A percentile compares a stretch with the other conserved stretches of the same genome.
Evolutionary conservation across 2,797 vertebrate genomes (phyloP).

Genomic region (Paramormyrops hopkinsi): DNA sequence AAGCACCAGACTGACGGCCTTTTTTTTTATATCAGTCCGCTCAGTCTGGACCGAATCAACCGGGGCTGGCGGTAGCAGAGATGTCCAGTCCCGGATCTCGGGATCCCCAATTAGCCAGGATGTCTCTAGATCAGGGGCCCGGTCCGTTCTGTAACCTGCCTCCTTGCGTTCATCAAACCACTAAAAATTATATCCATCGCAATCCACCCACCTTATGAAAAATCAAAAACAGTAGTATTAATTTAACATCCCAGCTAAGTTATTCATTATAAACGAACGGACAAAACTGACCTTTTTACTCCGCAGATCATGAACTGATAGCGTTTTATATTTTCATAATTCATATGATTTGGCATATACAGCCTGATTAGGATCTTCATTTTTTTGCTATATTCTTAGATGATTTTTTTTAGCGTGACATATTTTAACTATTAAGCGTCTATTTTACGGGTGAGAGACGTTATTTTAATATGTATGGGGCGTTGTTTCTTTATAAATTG

Average conservation of each 20-base stretch:
- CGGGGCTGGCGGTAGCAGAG: background rate
- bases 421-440: background rate
- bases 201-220: background rate
- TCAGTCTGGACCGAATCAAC: background rate
- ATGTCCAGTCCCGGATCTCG: conserved; percentile 45
- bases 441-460: background rate
- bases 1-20: background rate
- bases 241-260: background rate
- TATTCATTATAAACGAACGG: background rate
- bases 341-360: background rate
- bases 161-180: background rate
- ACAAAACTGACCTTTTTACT: background rate
- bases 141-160: background rate
- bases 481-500: background rate
- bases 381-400: background rate
- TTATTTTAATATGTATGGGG: background rate
- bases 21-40: background rate
- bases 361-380: background rate
- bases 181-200: background rate
- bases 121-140: conserved; percentile 44
- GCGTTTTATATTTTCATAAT: background rate
- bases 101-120: conserved; percentile 62
- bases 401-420: background rate
- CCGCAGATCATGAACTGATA: background rate
- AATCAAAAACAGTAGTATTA: background rate